phyloP scores from a whole-genome alignment of 2,113 vertebrate species.

The Nymphicus hollandicus region DNA sequence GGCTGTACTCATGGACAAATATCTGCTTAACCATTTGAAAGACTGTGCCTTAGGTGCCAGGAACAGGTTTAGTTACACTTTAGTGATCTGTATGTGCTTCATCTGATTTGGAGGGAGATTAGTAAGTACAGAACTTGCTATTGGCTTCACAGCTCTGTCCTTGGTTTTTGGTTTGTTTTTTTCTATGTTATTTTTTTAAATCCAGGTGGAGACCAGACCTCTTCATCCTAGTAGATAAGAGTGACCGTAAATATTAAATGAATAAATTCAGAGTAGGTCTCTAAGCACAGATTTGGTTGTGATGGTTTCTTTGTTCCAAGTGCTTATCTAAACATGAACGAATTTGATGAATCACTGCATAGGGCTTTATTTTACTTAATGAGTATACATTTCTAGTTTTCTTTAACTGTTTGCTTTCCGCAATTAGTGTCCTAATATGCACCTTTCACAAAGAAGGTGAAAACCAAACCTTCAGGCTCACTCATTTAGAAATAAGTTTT shows the following conservation, averaged over 20 bases:
- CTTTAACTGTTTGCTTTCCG: neutral
- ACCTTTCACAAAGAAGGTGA: neutral
- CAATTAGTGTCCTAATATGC: neutral
- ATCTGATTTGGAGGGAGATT: neutral
- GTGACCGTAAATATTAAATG: neutral
- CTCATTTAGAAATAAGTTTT: neutral
- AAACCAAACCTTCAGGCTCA: neutral
- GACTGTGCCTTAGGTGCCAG: neutral
- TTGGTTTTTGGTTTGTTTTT: neutral
- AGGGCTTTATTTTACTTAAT: neutral
- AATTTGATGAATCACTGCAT: neutral
- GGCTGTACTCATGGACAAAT: neutral
- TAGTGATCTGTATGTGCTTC: neutral
- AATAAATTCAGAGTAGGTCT: neutral
- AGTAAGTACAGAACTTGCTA: neutral
- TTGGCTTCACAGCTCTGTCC: neutral
- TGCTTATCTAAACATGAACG: neutral
- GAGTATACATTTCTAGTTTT: neutral
- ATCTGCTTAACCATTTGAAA: neutral
- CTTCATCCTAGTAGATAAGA: neutral
- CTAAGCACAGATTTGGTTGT: neutral
- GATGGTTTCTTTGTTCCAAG: neutral
- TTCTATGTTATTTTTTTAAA: neutral
- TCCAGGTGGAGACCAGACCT: neutral
- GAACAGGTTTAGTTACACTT: neutral